These are phyloP conservation scores for Elaphurus davidianus DNA, from an alignment of 2,113 vertebrate species.

Conservation along the genomic window DNA sequence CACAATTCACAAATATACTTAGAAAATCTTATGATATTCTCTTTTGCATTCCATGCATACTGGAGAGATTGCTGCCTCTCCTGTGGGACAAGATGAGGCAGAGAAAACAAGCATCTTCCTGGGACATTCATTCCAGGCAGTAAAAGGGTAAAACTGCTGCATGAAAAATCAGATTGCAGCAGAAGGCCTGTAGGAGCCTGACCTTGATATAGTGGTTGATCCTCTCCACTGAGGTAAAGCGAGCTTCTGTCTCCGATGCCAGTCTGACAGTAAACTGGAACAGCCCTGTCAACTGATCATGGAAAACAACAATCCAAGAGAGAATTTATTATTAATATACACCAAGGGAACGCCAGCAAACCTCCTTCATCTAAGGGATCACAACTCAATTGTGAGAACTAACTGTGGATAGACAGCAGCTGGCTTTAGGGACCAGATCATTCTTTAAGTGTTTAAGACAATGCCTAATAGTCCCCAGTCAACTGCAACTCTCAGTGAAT, in stretches of 20 bases:
- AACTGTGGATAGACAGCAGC: neutral
- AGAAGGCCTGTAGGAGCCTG: neutral
- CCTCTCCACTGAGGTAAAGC: constrained; percentile 95
- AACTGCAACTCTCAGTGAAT: neutral
- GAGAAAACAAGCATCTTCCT: neutral
- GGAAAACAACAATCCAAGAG: constrained; percentile 16
- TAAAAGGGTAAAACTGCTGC: neutral
- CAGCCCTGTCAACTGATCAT: constrained; percentile 89
- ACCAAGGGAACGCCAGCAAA: neutral
- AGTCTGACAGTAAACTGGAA: constrained; percentile 97
- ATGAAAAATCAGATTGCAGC: neutral
- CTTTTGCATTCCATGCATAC: neutral
- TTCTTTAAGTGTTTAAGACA: neutral
- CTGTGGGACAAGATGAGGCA: neutral
- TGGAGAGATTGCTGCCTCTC: neutral
- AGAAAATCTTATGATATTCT: neutral
- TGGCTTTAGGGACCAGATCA: neutral
- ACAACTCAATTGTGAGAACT: neutral
- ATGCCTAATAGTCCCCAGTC: neutral
- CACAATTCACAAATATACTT: neutral
- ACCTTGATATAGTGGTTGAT: constrained; percentile 96
- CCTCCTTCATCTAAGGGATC: neutral
- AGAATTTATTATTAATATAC: neutral
- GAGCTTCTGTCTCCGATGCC: constrained; percentile 95
- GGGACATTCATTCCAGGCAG: neutral